Evolutionary conservation across 2,888 invertebrate species (phyloP), one percentile per base, ranked within the genome.

Genomic region (Balanococcus diminutus): DNA sequence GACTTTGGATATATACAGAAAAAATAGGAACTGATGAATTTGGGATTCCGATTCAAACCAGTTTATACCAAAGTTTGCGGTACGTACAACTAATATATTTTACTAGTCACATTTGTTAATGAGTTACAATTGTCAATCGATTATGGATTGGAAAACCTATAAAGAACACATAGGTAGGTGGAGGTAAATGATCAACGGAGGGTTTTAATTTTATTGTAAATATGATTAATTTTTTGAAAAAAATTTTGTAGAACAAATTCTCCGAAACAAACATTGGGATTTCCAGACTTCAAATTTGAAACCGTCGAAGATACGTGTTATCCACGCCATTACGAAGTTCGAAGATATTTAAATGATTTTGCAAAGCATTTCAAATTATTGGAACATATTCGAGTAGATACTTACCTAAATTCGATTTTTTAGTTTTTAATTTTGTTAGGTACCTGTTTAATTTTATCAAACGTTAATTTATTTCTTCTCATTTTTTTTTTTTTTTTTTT

Each of bases 241-340:
- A n/a, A n/a, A n/a, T 16, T 11, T 87, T 92, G 61, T 91, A 97
- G 97, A 89, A 97, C 97, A 0, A 98, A 98, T 90, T 91, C 98
- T 9, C 98, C 98, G 0, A 97, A 97, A 89, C 96, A 98, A 91
- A 93, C 96, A 2, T 98, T 98, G 97, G 95, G 95, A 0, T 98
- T 93, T 89, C 96, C 96, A 0, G 97, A 96, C 89, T 96, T 94
- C 90, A 94, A 95, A 0, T 94, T 96, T 87, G 93, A 94, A 0
- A 92, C 93, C 86, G 93, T 93, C 88, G 87, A 90, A 81, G 91
- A 92, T 0, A 91, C 91, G 14, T 94, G 95, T 0, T 96, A 93
- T 89, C 91, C 95, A 9, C 90, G 90, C 0, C 94, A 94, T 88
- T 89, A 91, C 16, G 93, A 94, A 89, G 94, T 95, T 87, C 90